Percentiles rank a stretch among this genome's conserved stretches.
Conservation (phyloP, 2,797 vertebrate genomes). For the Chromis chromis region DNA sequence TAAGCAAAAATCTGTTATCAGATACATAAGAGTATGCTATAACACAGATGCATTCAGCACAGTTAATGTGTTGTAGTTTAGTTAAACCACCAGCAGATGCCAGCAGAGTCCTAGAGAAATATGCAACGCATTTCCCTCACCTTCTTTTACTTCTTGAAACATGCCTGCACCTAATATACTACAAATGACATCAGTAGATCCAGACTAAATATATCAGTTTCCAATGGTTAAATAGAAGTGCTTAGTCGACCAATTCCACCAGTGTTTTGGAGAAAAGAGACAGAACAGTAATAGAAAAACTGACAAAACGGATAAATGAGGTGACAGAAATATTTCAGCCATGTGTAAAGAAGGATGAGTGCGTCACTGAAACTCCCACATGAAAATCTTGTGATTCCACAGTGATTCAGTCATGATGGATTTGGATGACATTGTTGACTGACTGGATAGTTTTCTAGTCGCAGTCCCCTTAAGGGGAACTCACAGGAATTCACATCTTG, state of each 20-base stretch:
- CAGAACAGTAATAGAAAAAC: background rate
- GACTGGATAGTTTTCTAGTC: conserved; percentile 34
- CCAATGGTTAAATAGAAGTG: background rate
- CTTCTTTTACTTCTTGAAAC: background rate
- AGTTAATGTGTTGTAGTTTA: conserved; percentile 54
- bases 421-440: background rate
- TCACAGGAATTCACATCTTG: conserved; percentile 7
- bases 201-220: background rate
- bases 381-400: conserved; percentile 27
- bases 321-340: background rate
- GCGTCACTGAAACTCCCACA: background rate
- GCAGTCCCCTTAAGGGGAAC: conserved; percentile 3
- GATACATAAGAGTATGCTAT: background rate
- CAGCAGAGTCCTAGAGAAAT: conserved; percentile 48
- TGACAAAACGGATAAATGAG: background rate
- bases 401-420: conserved; percentile 25
- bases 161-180: background rate
- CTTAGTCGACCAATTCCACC: background rate
- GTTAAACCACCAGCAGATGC: conserved; percentile 82
- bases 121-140: background rate
- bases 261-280: background rate
- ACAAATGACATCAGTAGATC: background rate
- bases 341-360: background rate
- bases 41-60: background rate
- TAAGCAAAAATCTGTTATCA: background rate